Evolutionary conservation across 2,113 vertebrate species (phyloP).

Genomic region (Halcyon senegalensis): DNA sequence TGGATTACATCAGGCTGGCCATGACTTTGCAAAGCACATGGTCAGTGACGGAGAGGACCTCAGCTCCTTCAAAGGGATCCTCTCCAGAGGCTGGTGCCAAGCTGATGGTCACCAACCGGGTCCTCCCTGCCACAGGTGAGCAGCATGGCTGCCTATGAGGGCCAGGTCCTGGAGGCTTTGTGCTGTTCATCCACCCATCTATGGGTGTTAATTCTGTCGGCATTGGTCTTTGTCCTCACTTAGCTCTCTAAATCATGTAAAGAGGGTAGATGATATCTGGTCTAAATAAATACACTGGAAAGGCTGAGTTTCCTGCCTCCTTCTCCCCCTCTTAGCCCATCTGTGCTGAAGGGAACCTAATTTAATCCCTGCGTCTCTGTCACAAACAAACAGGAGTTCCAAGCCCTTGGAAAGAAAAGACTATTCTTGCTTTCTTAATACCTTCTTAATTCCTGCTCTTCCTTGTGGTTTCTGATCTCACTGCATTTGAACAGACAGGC

Average conservation of each 20-base stretch:
- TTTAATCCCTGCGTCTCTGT: constrained; percentile 28
- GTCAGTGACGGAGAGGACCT: background rate
- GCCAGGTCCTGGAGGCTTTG: background rate
- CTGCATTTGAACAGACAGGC: background rate
- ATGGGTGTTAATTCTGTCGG: background rate
- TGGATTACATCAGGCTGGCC: rapidly evolving
- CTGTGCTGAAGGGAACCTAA: constrained; percentile 38
- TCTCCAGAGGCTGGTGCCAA: background rate
- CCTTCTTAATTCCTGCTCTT: background rate
- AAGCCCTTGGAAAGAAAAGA: rapidly evolving
- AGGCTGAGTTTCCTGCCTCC: constrained; percentile 25
- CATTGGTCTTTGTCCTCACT: background rate
- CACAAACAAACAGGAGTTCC: background rate
- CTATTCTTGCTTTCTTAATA: background rate
- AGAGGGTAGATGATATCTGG: background rate
- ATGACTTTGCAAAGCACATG: background rate
- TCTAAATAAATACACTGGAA: background rate
- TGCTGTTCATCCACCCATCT: background rate
- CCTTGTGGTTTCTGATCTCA: background rate
- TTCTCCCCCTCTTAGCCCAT: constrained; percentile 19
- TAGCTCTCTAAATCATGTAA: background rate
- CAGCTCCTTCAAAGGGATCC: rapidly evolving
- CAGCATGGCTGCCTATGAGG: rapidly evolving
- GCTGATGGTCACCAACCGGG: rapidly evolving
- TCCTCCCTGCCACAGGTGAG: background rate